Conservation (phyloP, 2,888 invertebrate genomes). For the Atrina japonica region DNA sequence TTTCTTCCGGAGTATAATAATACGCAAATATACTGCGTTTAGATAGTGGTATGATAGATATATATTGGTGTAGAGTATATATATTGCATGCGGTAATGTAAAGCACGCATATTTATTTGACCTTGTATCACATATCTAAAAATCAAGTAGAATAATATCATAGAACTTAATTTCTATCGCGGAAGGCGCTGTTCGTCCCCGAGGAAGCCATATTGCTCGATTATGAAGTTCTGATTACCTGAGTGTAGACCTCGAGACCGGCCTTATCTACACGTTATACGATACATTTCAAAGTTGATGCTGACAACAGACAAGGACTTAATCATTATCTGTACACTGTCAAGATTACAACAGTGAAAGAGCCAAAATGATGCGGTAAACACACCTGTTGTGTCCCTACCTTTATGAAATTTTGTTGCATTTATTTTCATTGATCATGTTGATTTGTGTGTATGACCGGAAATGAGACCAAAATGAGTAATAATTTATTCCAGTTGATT, state of each 20-base stretch:
- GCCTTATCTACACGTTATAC: background rate
- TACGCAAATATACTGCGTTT: background rate
- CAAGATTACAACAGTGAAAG: slow-evolving; percentile 1
- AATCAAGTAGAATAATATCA: slow-evolving; percentile 3
- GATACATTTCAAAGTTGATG: slow-evolving; percentile 1
- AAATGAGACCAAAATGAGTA: background rate
- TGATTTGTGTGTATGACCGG: background rate
- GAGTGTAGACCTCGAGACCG: slow-evolving; percentile 16
- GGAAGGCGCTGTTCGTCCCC: slow-evolving; percentile 27
- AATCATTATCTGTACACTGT: background rate
- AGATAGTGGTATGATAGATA: too few relatives aligned
- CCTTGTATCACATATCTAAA: background rate
- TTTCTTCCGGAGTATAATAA: slow-evolving; percentile 24
- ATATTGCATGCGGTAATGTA: too few relatives aligned
- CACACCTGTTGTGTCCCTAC: slow-evolving; percentile 17
- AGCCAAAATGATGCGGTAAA: slow-evolving; percentile 30
- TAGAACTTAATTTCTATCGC: slow-evolving; percentile 37
- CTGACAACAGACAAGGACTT: background rate
- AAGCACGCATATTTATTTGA: too few relatives aligned
- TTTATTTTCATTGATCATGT: slow-evolving; percentile 16
- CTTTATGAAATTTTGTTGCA: slow-evolving; percentile 11
- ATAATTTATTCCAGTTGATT: slow-evolving; percentile 8
- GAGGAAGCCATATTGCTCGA: slow-evolving; percentile 43
- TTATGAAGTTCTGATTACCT: slow-evolving; percentile 18
- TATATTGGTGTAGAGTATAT: too few relatives aligned